These are phyloP conservation scores for Hippoglossus stenolepis DNA, from an alignment of 2,113 vertebrate species.

Conservation along the genomic window DNA sequence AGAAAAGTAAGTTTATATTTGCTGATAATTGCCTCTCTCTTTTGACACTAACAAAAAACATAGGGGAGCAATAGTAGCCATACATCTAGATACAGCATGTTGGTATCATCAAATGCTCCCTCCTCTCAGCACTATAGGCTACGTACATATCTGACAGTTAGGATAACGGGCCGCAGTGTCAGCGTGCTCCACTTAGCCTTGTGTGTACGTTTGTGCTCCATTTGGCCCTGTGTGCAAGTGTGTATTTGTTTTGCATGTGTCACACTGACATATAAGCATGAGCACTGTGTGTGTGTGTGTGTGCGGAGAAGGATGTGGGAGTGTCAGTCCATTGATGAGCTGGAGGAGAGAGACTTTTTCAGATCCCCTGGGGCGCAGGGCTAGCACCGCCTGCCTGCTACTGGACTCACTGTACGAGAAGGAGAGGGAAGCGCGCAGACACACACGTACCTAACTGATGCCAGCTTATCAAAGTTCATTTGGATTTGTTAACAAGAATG, in stretches of 20 bases:
- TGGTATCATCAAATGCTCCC: conserved; percentile 39
- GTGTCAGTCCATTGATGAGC: conserved; percentile 65
- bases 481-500: conserved; percentile 63
- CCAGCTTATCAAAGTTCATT: conserved; percentile 73
- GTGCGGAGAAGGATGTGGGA: conserved; percentile 45
- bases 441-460: conserved; percentile 29
- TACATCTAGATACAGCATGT: conserved; percentile 9
- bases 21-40: background rate
- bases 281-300: background rate
- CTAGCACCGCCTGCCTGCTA: conserved; percentile 51
- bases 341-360: conserved; percentile 60
- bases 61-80: background rate
- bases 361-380: conserved; percentile 51
- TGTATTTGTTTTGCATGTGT: conserved; percentile 26
- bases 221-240: conserved; percentile 28
- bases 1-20: background rate
- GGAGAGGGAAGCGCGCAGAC: conserved; percentile 7
- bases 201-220: conserved; percentile 30
- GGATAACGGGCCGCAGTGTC: conserved; percentile 29
- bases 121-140: conserved; percentile 20
- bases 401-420: conserved; percentile 29
- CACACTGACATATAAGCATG: background rate
- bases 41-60: background rate
- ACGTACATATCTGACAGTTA: conserved; percentile 24
- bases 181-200: conserved; percentile 32